Evolutionary conservation across 2,888 invertebrate species (phyloP).

Genomic region (Leucophenga montana): DNA sequence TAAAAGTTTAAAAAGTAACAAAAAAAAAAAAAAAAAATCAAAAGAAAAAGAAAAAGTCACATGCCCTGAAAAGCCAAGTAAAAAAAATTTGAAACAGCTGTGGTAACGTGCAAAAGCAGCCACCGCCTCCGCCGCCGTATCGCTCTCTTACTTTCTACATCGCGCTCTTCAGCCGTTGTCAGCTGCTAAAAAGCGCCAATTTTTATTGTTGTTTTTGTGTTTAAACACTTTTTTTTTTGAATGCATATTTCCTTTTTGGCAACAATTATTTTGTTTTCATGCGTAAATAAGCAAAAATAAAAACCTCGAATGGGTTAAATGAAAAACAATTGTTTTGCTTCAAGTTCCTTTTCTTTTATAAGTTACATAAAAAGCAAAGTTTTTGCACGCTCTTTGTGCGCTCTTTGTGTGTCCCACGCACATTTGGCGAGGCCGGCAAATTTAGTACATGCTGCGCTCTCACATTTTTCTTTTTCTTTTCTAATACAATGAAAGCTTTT

Average conservation of each 20-base stretch:
- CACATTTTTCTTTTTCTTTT: background rate
- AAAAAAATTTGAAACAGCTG: too few species aligned
- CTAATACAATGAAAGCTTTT: conserved; percentile 10
- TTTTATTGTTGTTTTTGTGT: conserved; percentile 7
- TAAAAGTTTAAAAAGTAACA: background rate
- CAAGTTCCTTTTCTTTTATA: conserved; percentile 25
- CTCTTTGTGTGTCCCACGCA: conserved; percentile 23
- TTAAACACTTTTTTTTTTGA: background rate
- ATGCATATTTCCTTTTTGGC: conserved; percentile 44
- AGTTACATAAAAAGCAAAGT: conserved; percentile 30
- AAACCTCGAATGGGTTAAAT: conserved; percentile 65
- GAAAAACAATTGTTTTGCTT: conserved; percentile 62
- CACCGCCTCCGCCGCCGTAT: too few species aligned
- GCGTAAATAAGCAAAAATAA: background rate
- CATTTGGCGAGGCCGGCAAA: background rate
- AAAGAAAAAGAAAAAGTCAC: too few species aligned
- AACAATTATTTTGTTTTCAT: conserved; percentile 35
- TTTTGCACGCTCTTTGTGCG: conserved; percentile 32
- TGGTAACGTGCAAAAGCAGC: too few species aligned
- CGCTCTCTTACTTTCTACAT: background rate
- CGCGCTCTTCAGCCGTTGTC: conserved; percentile 46
- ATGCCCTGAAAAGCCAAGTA: too few species aligned
- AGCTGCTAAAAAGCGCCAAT: conserved; percentile 41
- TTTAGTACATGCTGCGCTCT: conserved; percentile 2
- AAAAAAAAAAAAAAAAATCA: too few species aligned